These are phyloP conservation scores for Alcedo quadribrachys DNA, from an alignment of 2,797 vertebrate genomes.

Conservation along the genomic window DNA sequence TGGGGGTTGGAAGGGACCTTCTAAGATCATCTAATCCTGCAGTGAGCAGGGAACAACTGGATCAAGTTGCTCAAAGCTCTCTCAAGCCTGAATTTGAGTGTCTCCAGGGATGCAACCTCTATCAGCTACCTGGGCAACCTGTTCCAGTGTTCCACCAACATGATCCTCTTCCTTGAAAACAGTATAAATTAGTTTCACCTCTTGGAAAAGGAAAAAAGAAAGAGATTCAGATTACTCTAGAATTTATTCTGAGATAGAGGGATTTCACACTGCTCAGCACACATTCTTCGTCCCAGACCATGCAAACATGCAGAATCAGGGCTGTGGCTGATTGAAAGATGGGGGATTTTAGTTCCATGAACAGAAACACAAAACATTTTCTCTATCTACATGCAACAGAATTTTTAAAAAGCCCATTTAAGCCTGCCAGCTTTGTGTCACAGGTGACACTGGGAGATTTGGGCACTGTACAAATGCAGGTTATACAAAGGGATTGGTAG, in stretches of 20 bases:
- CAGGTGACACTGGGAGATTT: background rate
- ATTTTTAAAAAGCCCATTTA: background rate
- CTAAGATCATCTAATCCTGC: background rate
- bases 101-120: background rate
- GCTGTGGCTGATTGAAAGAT: background rate
- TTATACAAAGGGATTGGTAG: background rate
- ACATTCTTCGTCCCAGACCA: background rate
- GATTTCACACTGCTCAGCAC: background rate
- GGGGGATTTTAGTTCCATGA: background rate
- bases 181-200: background rate
- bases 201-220: background rate
- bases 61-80: background rate
- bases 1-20: background rate
- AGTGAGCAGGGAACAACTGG: background rate
- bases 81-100: background rate
- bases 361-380: background rate
- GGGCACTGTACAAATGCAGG: fast-evolving
- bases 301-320: background rate
- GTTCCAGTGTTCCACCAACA: background rate
- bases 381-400: background rate
- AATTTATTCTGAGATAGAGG: background rate
- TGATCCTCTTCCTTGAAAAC: fast-evolving
- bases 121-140: background rate
- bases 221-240: background rate
- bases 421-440: background rate